phyloP scores from a whole-genome alignment of 2,797 vertebrate genomes.

The Pantherophis alleghaniensis region DNA sequence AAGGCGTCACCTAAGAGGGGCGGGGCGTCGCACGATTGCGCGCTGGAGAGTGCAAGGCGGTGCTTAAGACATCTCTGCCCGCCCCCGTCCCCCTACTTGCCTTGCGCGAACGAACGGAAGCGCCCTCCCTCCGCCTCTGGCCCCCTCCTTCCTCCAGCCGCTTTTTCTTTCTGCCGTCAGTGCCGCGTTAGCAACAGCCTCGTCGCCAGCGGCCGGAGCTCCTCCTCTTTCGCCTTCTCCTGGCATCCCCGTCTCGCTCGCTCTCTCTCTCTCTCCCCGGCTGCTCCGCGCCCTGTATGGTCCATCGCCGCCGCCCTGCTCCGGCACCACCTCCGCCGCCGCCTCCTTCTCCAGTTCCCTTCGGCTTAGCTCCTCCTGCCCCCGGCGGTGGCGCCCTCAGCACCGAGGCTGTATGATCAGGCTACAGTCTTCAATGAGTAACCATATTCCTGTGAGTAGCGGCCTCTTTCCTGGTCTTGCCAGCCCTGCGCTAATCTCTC shows the following conservation, averaged over 20 bases:
- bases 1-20: slow-evolving; percentile 16
- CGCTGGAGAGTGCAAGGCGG: slow-evolving; percentile 7
- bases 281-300: slow-evolving; percentile 54
- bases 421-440: slow-evolving; percentile 99
- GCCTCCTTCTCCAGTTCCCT: slow-evolving; percentile 61
- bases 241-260: neutral
- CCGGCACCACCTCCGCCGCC: slow-evolving; percentile 62
- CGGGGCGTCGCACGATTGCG: slow-evolving; percentile 42
- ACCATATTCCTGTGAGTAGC: slow-evolving; percentile 97
- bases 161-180: neutral
- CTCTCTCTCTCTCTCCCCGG: neutral
- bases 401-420: slow-evolving; percentile 98
- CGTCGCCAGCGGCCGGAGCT: neutral
- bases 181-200: slow-evolving; percentile 1
- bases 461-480: neutral
- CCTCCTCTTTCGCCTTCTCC: neutral
- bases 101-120: slow-evolving; percentile 1
- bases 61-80: neutral
- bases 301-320: slow-evolving; percentile 49
- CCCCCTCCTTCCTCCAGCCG: neutral
- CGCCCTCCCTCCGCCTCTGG: neutral
- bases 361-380: slow-evolving; percentile 72
- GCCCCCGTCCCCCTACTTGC: slow-evolving; percentile 4
- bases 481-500: too few species aligned
- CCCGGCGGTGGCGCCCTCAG: slow-evolving; percentile 75